phyloP scores from a whole-genome alignment of 2,113 vertebrate species.

The Ibidorhyncha struthersii region DNA sequence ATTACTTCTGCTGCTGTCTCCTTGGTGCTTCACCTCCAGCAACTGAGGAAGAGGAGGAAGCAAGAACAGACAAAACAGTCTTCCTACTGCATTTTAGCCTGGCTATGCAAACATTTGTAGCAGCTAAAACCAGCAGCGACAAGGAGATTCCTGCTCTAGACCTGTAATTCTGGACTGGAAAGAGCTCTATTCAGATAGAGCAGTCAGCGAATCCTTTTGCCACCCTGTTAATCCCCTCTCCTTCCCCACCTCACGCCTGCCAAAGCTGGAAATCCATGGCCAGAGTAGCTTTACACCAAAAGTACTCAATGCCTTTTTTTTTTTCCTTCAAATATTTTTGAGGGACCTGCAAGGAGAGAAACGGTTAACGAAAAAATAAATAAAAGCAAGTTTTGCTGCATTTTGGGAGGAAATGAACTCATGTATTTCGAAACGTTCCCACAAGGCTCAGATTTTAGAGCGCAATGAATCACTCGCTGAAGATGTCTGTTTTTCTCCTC shows the following conservation, averaged over 20 bases:
- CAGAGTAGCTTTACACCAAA: neutral
- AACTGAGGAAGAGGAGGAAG: neutral
- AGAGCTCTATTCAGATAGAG: neutral
- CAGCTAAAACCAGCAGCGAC: neutral
- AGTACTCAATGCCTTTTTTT: neutral
- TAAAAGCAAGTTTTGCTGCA: neutral
- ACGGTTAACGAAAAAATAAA: neutral
- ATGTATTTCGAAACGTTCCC: neutral
- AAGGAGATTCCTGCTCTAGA: neutral
- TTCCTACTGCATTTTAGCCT: neutral
- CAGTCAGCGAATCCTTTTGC: neutral
- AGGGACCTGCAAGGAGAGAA: neutral
- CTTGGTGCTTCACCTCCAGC: neutral
- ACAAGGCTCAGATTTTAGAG: conserved; percentile 2
- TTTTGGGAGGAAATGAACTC: neutral
- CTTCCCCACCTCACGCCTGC: neutral
- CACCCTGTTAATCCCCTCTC: neutral
- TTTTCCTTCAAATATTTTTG: neutral
- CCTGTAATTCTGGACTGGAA: neutral
- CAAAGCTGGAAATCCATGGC: neutral
- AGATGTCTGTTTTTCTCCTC: neutral
- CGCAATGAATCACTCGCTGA: neutral
- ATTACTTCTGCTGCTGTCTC: neutral
- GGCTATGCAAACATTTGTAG: neutral
- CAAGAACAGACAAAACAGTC: neutral